These are phyloP conservation scores for Hemithea aestivaria DNA, from an alignment of 2,888 invertebrate species.

Conservation along the genomic window DNA sequence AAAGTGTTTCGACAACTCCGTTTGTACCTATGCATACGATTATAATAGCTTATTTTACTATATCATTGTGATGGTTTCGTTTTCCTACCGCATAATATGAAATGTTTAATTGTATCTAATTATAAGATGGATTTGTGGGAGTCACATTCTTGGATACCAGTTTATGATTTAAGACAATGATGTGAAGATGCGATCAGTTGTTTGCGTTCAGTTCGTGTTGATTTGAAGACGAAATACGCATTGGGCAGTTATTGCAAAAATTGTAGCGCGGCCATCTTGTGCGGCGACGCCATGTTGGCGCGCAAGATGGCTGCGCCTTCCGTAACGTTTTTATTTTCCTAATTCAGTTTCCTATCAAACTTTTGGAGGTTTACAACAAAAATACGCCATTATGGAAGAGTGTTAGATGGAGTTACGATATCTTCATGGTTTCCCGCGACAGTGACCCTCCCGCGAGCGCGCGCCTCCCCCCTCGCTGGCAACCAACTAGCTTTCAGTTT, in stretches of 20 bases:
- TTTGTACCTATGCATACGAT: conserved; percentile 71
- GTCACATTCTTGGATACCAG: conserved; percentile 66
- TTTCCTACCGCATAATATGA: conserved; percentile 73
- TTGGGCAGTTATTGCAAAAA: conserved; percentile 67
- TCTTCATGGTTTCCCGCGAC: conserved; percentile 43
- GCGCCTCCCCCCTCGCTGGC: conserved; percentile 47
- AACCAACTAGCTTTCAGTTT: conserved; percentile 53
- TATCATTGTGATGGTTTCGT: conserved; percentile 73
- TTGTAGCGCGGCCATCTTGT: conserved; percentile 45
- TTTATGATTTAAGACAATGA: conserved; percentile 56
- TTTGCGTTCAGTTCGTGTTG: conserved; percentile 49
- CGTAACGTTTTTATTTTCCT: conserved; percentile 52
- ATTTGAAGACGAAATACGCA: conserved; percentile 56
- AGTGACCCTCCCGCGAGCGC: conserved; percentile 64
- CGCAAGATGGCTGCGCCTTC: conserved; percentile 25
- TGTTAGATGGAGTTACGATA: conserved; percentile 62
- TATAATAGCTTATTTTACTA: conserved; percentile 72
- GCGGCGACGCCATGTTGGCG: not conserved
- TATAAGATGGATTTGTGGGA: conserved; percentile 60
- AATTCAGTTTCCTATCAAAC: conserved; percentile 76
- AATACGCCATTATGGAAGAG: conserved; percentile 63
- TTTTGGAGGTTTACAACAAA: conserved; percentile 74
- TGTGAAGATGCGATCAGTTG: conserved; percentile 62
- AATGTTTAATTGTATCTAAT: conserved; percentile 70
- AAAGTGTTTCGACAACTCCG: conserved; percentile 69